A percentile compares a stretch with the other conserved stretches of the same genome.
These are phyloP conservation scores for Tinea trinotella DNA, from an alignment of 2,888 invertebrate species.

Conservation along the genomic window DNA sequence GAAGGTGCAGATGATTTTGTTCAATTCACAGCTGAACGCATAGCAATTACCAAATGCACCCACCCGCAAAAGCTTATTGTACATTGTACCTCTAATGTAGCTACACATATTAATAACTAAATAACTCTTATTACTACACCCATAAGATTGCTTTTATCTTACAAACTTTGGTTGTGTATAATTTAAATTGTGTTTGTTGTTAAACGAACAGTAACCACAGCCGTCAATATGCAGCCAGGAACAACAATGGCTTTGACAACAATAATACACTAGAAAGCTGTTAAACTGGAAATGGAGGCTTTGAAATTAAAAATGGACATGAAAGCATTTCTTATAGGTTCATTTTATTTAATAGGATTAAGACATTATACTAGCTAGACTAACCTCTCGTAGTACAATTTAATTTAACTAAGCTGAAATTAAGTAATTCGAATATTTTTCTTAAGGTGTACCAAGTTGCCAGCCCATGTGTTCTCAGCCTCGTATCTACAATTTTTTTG, in stretches of 20 bases:
- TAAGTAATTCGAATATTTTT: too few species aligned
- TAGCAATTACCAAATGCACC: slow-evolving; percentile 48
- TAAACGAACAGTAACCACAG: slow-evolving; percentile 15
- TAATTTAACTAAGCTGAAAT: too few species aligned
- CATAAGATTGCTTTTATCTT: neutral
- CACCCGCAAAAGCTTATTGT: slow-evolving; percentile 44
- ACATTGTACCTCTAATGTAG: neutral
- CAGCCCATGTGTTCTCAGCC: too few species aligned
- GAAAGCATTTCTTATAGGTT: neutral
- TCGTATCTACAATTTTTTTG: too few species aligned
- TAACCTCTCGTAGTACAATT: too few species aligned
- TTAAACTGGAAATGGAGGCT: slow-evolving; percentile 3
- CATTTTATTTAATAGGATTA: too few species aligned
- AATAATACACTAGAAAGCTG: slow-evolving; percentile 13
- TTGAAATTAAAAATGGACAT: neutral
- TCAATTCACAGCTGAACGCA: slow-evolving; percentile 31
- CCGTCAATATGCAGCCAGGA: neutral
- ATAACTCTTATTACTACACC: neutral
- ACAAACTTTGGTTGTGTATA: neutral
- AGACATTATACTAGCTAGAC: too few species aligned
- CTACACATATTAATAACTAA: neutral
- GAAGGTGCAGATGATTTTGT: slow-evolving; percentile 35
- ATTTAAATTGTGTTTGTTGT: neutral
- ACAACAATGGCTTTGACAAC: slow-evolving; percentile 15
- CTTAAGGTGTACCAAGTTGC: too few species aligned